Percentiles rank a stretch among this genome's conserved stretches.
Conservation (phyloP, 2,797 vertebrate genomes). For the Nyctalus aviator region DNA sequence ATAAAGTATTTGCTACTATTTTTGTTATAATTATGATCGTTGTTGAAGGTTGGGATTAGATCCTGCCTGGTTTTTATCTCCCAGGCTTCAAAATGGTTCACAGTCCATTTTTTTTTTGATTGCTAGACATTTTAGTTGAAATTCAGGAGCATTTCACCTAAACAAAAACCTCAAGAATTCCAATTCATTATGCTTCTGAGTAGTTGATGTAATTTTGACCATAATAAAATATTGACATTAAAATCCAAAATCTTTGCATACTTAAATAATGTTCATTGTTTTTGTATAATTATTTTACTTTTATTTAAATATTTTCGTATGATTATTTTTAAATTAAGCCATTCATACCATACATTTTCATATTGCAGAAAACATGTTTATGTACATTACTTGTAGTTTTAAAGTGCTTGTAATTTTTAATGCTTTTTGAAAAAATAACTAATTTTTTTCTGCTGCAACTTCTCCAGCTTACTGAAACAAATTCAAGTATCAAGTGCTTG, state of each 20-base stretch:
- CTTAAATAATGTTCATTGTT: slow-evolving; percentile 45
- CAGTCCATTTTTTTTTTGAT: neutral
- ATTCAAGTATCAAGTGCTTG: slow-evolving; percentile 95
- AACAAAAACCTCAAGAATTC: slow-evolving; percentile 40
- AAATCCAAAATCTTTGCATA: slow-evolving; percentile 40
- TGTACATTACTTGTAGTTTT: slow-evolving; percentile 59
- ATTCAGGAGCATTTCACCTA: slow-evolving; percentile 43
- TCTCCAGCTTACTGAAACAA: slow-evolving; percentile 92
- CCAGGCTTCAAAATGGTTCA: neutral
- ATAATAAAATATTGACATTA: slow-evolving; percentile 50
- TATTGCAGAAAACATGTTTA: slow-evolving; percentile 33
- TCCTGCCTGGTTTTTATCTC: neutral
- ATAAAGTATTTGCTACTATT: neutral
- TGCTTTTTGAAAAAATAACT: slow-evolving; percentile 60
- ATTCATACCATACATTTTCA: slow-evolving; percentile 26
- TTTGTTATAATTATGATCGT: neutral
- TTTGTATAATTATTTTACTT: slow-evolving; percentile 47
- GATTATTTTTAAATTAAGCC: slow-evolving; percentile 28
- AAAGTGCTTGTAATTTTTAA: neutral
- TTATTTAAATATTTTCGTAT: slow-evolving; percentile 59
- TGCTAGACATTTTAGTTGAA: neutral
- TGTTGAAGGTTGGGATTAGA: neutral
- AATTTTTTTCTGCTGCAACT: slow-evolving; percentile 52
- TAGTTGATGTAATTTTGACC: slow-evolving; percentile 41
- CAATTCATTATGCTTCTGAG: slow-evolving; percentile 54